Evolutionary conservation across 2,888 invertebrate species (phyloP).

Genomic region (Eubasilissa splendida): DNA sequence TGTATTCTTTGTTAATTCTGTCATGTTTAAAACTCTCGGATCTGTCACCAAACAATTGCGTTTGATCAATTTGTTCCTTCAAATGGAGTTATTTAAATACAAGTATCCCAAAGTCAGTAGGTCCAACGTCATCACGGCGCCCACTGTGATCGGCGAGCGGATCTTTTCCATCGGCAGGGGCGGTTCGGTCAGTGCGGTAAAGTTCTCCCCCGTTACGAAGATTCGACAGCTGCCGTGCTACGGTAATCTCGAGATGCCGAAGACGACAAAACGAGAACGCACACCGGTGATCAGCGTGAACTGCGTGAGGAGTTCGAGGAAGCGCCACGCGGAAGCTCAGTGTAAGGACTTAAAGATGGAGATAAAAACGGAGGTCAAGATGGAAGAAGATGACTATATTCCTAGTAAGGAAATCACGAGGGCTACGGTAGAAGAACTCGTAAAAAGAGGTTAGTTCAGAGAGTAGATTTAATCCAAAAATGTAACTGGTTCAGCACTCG

Average conservation of each 20-base stretch:
- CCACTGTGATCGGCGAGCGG: conserved; percentile 61
- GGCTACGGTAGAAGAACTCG: conserved; percentile 1
- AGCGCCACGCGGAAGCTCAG: conserved; percentile 39
- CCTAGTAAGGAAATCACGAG: conserved; percentile 24
- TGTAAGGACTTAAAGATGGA: conserved; percentile 24
- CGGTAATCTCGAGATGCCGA: conserved; percentile 69
- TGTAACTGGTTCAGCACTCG: too few species aligned
- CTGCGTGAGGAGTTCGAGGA: conserved; percentile 30
- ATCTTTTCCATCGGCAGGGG: conserved; percentile 42
- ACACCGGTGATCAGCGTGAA: conserved; percentile 8
- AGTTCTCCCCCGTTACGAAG: conserved; percentile 67
- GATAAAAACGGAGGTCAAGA: conserved; percentile 25
- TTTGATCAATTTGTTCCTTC: conserved; percentile 69
- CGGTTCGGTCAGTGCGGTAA: conserved; percentile 65
- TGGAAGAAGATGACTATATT: conserved; percentile 10
- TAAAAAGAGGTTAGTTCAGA: conserved; percentile 16
- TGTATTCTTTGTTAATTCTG: conserved; percentile 47
- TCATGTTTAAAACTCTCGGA: conserved; percentile 63
- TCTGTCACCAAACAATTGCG: conserved; percentile 68
- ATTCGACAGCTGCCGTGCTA: conserved; percentile 68
- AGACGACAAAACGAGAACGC: conserved; percentile 33
- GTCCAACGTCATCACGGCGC: conserved; percentile 68
- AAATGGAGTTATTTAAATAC: conserved; percentile 67
- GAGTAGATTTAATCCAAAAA: too few species aligned
- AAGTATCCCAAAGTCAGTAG: conserved; percentile 69